These are phyloP conservation scores for Ruditapes philippinarum DNA, from an alignment of 1,140 invertebrate genomes.

Conservation along the genomic window DNA sequence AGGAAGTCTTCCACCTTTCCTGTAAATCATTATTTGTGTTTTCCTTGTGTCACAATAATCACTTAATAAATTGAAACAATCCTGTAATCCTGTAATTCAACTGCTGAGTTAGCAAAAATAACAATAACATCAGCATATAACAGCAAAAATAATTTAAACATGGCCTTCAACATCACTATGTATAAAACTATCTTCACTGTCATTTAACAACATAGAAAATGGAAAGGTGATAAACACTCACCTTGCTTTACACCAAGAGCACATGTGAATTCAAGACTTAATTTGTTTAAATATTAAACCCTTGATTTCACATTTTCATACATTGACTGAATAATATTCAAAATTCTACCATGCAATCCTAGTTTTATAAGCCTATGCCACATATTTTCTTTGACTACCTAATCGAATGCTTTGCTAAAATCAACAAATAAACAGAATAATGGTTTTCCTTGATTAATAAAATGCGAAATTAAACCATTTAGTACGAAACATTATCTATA, in stretches of 20 bases:
- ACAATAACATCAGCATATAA: slow-evolving; percentile 52
- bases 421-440: slow-evolving; percentile 39
- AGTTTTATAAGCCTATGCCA: slow-evolving; percentile 16
- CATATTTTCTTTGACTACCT: slow-evolving; percentile 33
- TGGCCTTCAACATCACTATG: not conserved
- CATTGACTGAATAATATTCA: slow-evolving; percentile 36
- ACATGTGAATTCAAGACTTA: slow-evolving; percentile 24
- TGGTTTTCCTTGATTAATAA: slow-evolving; percentile 25
- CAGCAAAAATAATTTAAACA: slow-evolving; percentile 21
- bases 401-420: slow-evolving; percentile 54
- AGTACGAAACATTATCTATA: slow-evolving; percentile 41
- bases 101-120: not conserved
- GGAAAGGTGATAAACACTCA: slow-evolving; percentile 44
- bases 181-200: not conserved
- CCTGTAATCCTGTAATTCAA: not conserved
- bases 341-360: slow-evolving; percentile 17
- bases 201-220: slow-evolving; percentile 54
- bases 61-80: not conserved
- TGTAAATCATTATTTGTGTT: slow-evolving; percentile 6
- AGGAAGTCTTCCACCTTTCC: not conserved
- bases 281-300: not conserved
- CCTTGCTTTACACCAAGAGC: slow-evolving; percentile 15
- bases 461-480: slow-evolving; percentile 15
- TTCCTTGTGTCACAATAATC: slow-evolving; percentile 16
- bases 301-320: slow-evolving; percentile 34